Conservation (phyloP, 2,113 vertebrate genomes). For the Theropithecus gelada region DNA sequence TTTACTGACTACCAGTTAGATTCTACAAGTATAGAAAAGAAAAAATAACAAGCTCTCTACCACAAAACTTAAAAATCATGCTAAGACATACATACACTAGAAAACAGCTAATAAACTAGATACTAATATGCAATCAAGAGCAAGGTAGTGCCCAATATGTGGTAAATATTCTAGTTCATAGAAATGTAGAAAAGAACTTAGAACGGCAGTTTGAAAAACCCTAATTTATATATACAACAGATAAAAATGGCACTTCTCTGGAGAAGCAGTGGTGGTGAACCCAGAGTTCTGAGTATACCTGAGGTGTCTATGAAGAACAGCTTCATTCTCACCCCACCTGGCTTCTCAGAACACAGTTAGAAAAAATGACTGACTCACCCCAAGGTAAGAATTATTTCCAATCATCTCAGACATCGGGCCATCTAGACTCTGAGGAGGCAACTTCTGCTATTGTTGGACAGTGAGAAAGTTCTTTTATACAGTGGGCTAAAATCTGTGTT, state of each 20-base stretch:
- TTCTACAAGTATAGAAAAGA: not conserved
- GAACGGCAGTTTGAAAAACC: not conserved
- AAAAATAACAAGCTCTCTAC: not conserved
- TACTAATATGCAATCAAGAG: not conserved
- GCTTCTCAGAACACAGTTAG: not conserved
- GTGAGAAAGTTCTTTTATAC: not conserved
- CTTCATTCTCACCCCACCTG: not conserved
- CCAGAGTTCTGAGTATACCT: not conserved
- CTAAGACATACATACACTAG: not conserved
- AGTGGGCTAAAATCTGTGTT: not conserved
- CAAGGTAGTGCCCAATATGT: not conserved
- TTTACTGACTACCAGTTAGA: not conserved
- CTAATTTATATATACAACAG: not conserved
- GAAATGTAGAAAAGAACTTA: not conserved
- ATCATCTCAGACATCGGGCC: not conserved
- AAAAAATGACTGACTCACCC: not conserved
- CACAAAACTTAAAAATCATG: slow-evolving; percentile 11
- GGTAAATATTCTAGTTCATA: not conserved
- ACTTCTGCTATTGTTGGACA: not conserved
- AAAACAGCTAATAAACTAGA: not conserved
- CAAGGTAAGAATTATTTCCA: not conserved
- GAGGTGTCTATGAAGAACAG: not conserved
- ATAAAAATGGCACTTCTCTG: not conserved
- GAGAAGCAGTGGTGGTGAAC: not conserved
- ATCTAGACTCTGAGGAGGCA: not conserved